Conservation (phyloP, 2,113 vertebrate species). For the Alethe diademata region DNA sequence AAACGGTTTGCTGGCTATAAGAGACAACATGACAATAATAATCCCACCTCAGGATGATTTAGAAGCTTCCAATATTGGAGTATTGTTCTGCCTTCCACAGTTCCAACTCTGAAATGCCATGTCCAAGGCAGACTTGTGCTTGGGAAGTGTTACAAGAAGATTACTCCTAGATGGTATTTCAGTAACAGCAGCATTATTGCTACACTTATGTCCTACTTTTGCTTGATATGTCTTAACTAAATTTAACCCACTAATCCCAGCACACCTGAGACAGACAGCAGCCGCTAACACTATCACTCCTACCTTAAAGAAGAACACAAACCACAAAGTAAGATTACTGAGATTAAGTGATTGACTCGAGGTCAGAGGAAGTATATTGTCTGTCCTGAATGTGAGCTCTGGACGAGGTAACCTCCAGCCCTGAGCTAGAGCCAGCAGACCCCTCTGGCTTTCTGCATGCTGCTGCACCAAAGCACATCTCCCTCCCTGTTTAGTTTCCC, state of each 20-base stretch:
- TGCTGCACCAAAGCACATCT: not conserved
- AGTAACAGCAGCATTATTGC: constrained; percentile 1
- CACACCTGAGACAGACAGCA: constrained; percentile 46
- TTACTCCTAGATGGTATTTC: not conserved
- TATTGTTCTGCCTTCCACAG: not conserved
- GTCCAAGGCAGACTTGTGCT: not conserved
- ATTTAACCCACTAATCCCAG: constrained; percentile 63
- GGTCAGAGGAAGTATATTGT: constrained; percentile 16
- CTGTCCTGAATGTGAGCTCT: not conserved
- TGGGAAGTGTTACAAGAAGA: not conserved
- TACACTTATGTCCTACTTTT: not conserved
- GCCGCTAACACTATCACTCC: constrained; percentile 5
- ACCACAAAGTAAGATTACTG: constrained; percentile 38
- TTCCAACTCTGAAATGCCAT: not conserved
- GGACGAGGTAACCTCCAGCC: not conserved
- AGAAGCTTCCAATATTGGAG: not conserved
- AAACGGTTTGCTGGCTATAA: not conserved
- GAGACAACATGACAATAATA: not conserved
- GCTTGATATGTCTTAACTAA: constrained; percentile 42
- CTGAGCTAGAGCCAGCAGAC: not conserved
- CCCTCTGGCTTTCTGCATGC: not conserved
- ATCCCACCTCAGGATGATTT: not conserved
- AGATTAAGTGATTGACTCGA: constrained; percentile 39
- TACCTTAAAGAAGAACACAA: constrained; percentile 15
- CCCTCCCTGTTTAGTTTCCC: not conserved